Percentiles rank a stretch among this genome's conserved stretches.
Conservation (phyloP, 2,888 invertebrate species). For the Lasioglossum vierecki region DNA sequence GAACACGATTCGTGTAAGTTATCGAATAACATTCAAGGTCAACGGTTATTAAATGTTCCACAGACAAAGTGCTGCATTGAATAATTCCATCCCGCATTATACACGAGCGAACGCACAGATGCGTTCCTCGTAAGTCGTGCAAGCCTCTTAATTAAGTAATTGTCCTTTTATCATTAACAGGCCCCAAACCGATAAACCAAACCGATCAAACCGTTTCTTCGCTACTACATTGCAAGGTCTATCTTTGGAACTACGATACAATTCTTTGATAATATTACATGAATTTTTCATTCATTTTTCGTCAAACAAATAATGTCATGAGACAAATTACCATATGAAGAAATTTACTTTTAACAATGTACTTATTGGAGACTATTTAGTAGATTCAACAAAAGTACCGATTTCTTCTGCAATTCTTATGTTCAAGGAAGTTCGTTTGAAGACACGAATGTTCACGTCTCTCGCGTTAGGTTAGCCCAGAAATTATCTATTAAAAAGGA, state of each 20-base stretch:
- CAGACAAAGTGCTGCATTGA: not conserved
- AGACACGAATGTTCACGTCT: not conserved
- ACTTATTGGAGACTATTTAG: not conserved
- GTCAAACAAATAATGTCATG: not conserved
- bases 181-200: not conserved
- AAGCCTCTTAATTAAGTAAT: not conserved
- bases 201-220: not conserved
- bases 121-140: not conserved
- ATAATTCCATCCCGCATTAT: constrained; percentile 4
- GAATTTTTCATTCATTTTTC: not conserved
- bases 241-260: not conserved
- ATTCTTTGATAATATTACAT: not conserved
- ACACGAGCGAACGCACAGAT: not conserved
- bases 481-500: not conserved
- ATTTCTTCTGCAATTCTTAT: not conserved
- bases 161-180: not conserved
- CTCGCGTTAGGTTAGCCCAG: not conserved
- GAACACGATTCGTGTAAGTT: constrained; percentile 10
- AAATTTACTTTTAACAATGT: not conserved
- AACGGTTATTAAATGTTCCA: not conserved
- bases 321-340: not conserved
- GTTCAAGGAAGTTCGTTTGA: not conserved
- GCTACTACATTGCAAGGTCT: not conserved
- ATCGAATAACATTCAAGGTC: constrained; percentile 25
- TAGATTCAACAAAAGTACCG: not conserved